phyloP scores from a whole-genome alignment of 2,797 vertebrate genomes.

The Myotis daubentonii region DNA sequence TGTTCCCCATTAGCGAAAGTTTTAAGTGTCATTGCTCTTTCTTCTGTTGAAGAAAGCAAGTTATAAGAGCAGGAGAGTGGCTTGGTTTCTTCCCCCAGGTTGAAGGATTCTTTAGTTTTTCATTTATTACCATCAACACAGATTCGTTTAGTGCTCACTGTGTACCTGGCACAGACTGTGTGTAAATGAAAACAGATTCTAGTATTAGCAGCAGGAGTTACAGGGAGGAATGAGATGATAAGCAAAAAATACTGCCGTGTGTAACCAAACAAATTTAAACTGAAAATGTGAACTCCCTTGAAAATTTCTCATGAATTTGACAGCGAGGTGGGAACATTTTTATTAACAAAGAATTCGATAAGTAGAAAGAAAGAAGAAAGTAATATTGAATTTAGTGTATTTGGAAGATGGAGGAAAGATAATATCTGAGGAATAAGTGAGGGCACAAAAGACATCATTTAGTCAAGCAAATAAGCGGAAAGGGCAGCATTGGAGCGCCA shows the following conservation, averaged over 20 bases:
- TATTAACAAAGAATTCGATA: neutral
- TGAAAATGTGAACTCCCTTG: neutral
- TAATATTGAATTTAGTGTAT: neutral
- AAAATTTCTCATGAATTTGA: neutral
- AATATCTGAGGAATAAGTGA: neutral
- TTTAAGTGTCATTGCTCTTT: neutral
- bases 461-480: neutral
- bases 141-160: constrained; percentile 10
- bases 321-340: neutral
- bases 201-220: constrained; percentile 18
- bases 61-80: too few relatives aligned
- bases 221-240: constrained; percentile 20
- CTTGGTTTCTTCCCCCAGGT: neutral
- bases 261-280: constrained; percentile 28
- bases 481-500: neutral
- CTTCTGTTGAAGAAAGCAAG: neutral
- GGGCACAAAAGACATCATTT: neutral
- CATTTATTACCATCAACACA: constrained; percentile 9
- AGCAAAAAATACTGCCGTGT: neutral
- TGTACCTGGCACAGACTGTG: constrained; percentile 3
- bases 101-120: neutral
- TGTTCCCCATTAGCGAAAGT: neutral
- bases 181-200: constrained; percentile 61
- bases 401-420: neutral
- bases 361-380: neutral